A percentile compares a stretch with the other conserved stretches of the same genome.
phyloP scores from a whole-genome alignment of 2,113 vertebrate genomes.

The Upupa epops region DNA sequence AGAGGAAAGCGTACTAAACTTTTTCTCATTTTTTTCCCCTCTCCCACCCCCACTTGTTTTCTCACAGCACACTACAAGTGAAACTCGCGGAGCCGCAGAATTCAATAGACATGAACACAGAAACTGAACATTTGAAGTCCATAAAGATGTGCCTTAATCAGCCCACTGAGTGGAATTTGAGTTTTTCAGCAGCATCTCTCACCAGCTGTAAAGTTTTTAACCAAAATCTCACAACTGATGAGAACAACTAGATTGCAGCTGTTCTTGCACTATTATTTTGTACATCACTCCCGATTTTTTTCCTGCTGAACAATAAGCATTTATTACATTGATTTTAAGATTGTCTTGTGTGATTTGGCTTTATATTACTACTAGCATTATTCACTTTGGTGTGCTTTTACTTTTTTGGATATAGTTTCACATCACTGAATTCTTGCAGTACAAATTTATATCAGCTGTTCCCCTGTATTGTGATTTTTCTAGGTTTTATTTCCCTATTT shows the following conservation, averaged over 20 bases:
- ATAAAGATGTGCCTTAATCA: conserved; percentile 83
- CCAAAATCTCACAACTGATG: conserved; percentile 79
- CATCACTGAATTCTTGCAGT: conserved; percentile 73
- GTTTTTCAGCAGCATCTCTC: conserved; percentile 74
- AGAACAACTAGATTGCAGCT: conserved; percentile 75
- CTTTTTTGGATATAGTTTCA: conserved; percentile 61
- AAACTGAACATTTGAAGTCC: conserved; percentile 76
- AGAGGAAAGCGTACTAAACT: conserved; percentile 59
- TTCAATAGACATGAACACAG: conserved; percentile 74
- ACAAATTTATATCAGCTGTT: conserved; percentile 67
- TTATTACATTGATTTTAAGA: conserved; percentile 73
- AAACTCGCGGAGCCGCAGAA: conserved; percentile 76
- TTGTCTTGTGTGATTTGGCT: conserved; percentile 76
- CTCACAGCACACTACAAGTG: conserved; percentile 74
- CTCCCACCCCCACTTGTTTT: conserved; percentile 25
- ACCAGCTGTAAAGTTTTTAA: conserved; percentile 78
- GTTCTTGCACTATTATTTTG: conserved; percentile 80
- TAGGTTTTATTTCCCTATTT: conserved; percentile 65
- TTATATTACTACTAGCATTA: conserved; percentile 76
- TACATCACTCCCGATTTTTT: conserved; percentile 63
- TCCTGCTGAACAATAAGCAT: conserved; percentile 71
- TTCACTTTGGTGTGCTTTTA: conserved; percentile 73
- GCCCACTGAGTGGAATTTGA: conserved; percentile 78
- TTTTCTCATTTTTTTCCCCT: conserved; percentile 38
- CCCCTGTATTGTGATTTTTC: conserved; percentile 77